These are phyloP conservation scores for Trematomus bernacchii DNA, from an alignment of 2,797 vertebrate genomes.

Conservation along the genomic window DNA sequence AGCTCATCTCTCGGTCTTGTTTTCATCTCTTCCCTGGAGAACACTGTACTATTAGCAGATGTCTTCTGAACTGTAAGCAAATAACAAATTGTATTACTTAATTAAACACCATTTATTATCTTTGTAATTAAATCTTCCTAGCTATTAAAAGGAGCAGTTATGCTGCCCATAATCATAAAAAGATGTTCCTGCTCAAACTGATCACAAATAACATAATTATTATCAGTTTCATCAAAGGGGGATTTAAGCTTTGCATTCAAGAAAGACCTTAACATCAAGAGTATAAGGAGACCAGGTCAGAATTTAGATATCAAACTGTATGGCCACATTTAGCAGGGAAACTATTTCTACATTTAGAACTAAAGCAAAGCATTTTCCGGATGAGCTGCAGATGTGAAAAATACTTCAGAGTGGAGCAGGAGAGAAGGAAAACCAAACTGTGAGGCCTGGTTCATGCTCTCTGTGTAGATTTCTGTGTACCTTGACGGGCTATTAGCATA, in stretches of 20 bases:
- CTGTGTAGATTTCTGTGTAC: conserved; percentile 55
- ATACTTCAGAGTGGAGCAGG: conserved; percentile 20
- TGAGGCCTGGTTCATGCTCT: conserved; percentile 31
- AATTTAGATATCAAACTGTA: neutral
- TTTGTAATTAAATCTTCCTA: neutral
- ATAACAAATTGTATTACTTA: neutral
- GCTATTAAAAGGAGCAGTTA: neutral
- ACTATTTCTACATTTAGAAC: conserved; percentile 8
- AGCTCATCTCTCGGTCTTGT: conserved; percentile 15
- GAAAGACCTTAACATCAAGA: conserved; percentile 1
- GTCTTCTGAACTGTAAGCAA: conserved; percentile 10
- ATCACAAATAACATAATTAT: neutral
- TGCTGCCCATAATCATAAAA: conserved; percentile 5
- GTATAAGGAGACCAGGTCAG: neutral
- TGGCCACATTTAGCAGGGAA: neutral
- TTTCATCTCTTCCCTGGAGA: conserved; percentile 22
- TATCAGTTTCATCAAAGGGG: neutral
- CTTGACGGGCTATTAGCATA: conserved; percentile 64
- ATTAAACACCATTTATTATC: conserved; percentile 1
- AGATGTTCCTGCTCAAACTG: neutral
- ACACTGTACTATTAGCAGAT: conserved; percentile 18
- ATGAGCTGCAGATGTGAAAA: conserved; percentile 43
- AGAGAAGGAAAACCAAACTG: conserved; percentile 34
- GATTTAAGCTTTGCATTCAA: neutral
- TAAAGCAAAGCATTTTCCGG: conserved; percentile 28